phyloP scores from a whole-genome alignment of 1,140 invertebrate species.

The Yoshiicerus persimilis region DNA sequence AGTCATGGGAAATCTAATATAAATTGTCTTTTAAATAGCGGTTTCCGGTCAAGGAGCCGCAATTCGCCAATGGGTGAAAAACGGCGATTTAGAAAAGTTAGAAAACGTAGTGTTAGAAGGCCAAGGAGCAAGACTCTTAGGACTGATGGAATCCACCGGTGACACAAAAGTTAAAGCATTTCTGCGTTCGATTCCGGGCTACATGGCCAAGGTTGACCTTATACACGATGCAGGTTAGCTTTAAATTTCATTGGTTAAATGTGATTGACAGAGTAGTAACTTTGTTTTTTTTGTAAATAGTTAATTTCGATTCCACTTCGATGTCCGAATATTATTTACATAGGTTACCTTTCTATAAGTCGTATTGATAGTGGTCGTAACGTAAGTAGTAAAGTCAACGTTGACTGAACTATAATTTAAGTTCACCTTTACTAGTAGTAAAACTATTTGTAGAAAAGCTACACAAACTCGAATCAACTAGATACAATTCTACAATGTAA shows the following conservation, averaged over 20 bases:
- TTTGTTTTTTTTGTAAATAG: neutral
- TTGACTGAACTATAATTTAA: neutral
- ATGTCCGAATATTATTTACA: neutral
- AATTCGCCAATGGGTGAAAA: conserved; percentile 45
- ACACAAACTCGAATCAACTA: neutral
- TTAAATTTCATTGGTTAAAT: neutral
- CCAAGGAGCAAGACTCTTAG: conserved; percentile 70
- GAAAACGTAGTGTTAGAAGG: conserved; percentile 76
- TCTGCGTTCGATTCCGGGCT: conserved; percentile 66
- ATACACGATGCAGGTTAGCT: conserved; percentile 68
- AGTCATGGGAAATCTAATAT: neutral
- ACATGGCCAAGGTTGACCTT: conserved; percentile 64
- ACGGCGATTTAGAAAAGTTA: conserved; percentile 72
- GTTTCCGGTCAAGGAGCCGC: conserved; percentile 42
- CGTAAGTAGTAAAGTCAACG: neutral
- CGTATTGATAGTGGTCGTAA: neutral
- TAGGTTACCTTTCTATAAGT: neutral
- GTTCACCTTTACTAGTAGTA: neutral
- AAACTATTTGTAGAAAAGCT: neutral
- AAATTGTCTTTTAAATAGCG: conserved; percentile 13
- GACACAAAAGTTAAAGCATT: conserved; percentile 56
- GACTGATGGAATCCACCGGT: conserved; percentile 49
- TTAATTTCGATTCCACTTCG: neutral
- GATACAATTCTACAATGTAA: neutral
- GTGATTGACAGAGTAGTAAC: neutral